phyloP scores from a whole-genome alignment of 2,888 invertebrate genomes.

The Calliopum simillimum region DNA sequence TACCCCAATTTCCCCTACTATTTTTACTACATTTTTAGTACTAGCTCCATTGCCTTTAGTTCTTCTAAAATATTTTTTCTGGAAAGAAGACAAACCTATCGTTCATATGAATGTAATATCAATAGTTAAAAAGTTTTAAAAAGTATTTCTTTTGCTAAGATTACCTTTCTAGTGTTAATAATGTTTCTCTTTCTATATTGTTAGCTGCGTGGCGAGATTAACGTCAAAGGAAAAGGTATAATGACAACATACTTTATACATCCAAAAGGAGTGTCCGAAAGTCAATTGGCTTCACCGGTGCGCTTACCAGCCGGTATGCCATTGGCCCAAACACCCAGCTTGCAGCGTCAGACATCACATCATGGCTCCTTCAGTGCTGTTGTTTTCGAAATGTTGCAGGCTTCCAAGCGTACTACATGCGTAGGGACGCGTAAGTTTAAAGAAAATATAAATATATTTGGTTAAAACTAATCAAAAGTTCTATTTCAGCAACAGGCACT shows the following conservation, averaged over 20 bases:
- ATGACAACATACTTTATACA: conserved; percentile 96
- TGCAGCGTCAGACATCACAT: conserved; percentile 77
- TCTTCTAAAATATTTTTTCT: too few relatives aligned
- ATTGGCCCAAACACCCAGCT: conserved; percentile 71
- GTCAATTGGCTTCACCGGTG: conserved; percentile 63
- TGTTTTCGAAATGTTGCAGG: conserved; percentile 90
- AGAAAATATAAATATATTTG: neutral
- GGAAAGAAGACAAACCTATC: too few relatives aligned
- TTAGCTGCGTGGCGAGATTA: conserved; percentile 88
- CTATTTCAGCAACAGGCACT: conserved; percentile 62
- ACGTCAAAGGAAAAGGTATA: conserved; percentile 94
- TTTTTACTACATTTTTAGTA: too few relatives aligned
- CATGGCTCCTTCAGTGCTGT: conserved; percentile 86
- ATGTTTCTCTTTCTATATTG: neutral
- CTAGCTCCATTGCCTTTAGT: too few relatives aligned
- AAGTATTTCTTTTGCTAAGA: too few relatives aligned
- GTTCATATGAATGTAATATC: too few relatives aligned
- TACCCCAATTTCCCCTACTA: too few relatives aligned
- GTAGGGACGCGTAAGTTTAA: conserved; percentile 65
- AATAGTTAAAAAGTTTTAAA: too few relatives aligned
- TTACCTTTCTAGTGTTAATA: too few relatives aligned
- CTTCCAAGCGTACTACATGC: conserved; percentile 68
- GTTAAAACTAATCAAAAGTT: neutral
- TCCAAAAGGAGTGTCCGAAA: conserved; percentile 69
- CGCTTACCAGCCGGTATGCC: conserved; percentile 64